A percentile compares a stretch with the other conserved stretches of the same genome.
Evolutionary conservation across 2,797 vertebrate genomes (phyloP).

Genomic region (Parauchenoglanis ngamensis): DNA sequence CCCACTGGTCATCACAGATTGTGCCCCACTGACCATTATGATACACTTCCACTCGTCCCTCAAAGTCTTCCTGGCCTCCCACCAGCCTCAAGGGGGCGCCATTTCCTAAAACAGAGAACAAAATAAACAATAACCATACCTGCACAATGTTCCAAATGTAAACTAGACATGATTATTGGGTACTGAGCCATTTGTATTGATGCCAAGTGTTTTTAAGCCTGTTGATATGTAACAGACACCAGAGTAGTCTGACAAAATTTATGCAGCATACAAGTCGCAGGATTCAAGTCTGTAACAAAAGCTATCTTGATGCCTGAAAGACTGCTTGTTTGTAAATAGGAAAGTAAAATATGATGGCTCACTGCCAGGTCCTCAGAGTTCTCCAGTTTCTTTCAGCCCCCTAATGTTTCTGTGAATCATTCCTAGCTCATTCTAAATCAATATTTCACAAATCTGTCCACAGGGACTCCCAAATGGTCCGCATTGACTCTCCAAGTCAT

Average conservation of each 20-base stretch:
- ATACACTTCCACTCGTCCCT: constrained; percentile 73
- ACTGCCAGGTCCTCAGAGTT: constrained; percentile 40
- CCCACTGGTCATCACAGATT: constrained; percentile 75
- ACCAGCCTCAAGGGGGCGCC: constrained; percentile 80
- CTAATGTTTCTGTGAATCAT: constrained; percentile 60
- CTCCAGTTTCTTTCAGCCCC: constrained; percentile 54
- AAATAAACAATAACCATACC: not conserved
- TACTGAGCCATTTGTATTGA: not conserved
- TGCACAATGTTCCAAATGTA: not conserved
- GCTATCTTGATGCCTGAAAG: constrained; percentile 5
- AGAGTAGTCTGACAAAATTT: not conserved
- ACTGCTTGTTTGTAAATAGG: constrained; percentile 17
- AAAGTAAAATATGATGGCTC: constrained; percentile 23
- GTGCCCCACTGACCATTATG: constrained; percentile 69
- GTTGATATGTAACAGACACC: not conserved
- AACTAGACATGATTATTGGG: not conserved
- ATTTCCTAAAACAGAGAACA: constrained; percentile 68
- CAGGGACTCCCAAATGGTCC: not conserved
- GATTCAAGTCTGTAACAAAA: not conserved
- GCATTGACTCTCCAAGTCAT: not conserved
- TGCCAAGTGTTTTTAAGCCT: not conserved
- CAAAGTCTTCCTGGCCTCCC: constrained; percentile 77
- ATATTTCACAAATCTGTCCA: not conserved
- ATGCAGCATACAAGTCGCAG: not conserved
- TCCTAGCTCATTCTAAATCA: constrained; percentile 57